Evolutionary conservation across 2,888 invertebrate species (phyloP).

Genomic region (Leucophora obtusa): DNA sequence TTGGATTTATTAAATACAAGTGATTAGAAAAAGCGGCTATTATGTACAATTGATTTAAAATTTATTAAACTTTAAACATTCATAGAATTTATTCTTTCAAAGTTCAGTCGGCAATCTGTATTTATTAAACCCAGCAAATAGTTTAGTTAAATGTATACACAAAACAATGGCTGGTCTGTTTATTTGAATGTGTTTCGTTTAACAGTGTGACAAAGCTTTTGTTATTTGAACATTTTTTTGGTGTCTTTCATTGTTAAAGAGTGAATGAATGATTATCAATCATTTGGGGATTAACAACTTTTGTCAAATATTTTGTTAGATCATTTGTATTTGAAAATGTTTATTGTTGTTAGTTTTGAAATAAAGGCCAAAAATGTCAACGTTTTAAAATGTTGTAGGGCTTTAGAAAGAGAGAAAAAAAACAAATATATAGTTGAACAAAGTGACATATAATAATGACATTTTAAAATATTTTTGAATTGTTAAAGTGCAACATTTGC

Average conservation of each 20-base stretch:
- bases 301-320: conserved; percentile 62
- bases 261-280: conserved; percentile 58
- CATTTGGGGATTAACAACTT: conserved; percentile 61
- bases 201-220: conserved; percentile 60
- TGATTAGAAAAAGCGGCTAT: no score
- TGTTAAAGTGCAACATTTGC: not conserved
- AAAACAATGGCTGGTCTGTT: not conserved
- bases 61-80: no score
- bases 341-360: conserved; percentile 23
- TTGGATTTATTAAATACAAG: no score
- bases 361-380: conserved; percentile 48
- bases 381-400: not conserved
- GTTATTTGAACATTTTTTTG: conserved; percentile 9
- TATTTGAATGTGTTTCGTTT: conserved; percentile 10
- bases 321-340: conserved; percentile 54
- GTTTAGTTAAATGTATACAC: not conserved
- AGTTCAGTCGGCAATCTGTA: not conserved
- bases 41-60: no score
- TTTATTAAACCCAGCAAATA: conserved; percentile 14
- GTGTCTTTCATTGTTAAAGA: conserved; percentile 7
- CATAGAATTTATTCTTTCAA: no score
- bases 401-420: not conserved
- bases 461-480: not conserved
- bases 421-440: not conserved
- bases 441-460: conserved; percentile 21